Evolutionary conservation across 2,113 vertebrate genomes (phyloP), one percentile per base, ranked within the genome.

Genomic region (Suncus etruscus): DNA sequence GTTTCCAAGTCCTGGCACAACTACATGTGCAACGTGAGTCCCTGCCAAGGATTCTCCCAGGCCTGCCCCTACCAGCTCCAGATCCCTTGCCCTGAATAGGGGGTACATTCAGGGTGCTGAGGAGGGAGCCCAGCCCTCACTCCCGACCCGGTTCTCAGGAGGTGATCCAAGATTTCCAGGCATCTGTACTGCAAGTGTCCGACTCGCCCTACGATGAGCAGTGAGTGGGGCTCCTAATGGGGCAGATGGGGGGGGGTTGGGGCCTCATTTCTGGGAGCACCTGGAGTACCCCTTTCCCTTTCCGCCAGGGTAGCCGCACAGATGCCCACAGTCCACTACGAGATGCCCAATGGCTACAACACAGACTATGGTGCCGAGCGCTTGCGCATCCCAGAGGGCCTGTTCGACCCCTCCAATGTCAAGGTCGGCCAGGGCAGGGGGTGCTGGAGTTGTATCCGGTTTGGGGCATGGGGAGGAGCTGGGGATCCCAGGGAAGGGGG

Each of bases 1-100:
- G 98, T 98, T 82, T 98, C 97, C 94, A 98, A 98, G 27, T 98
- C 98, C 89, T 98, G 98, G 98, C 98, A 98, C 92, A 98, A 98
- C 61, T 98, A 98, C 97, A 98, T 98, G 98, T 98, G 98, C 91
- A 98, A 98, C 3, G 98, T 98, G 95, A 96, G 98, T 15, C 70
- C 7, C 82, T 83, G 31, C 47, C 32, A 32, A 66, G 9, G 25
- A 10, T 16, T 22, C 29, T 27, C 1, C 0, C 8, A 15, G 27
- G 75, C 27, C 85, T 31, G 45, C 31, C 16, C 11, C 68, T 29
- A 58, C 18, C 15, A 15, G 47, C 61, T 6, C 54, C 29, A 69
- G 50, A 74, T 29, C 27, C 2, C 72, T 27, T 39, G 31, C 22
- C 63, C 24, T 61, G 58, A 50, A 50, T 1, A 48, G 31, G 39